Evolutionary conservation across 2,888 invertebrate genomes (phyloP).

Genomic region (Agrochola lota): DNA sequence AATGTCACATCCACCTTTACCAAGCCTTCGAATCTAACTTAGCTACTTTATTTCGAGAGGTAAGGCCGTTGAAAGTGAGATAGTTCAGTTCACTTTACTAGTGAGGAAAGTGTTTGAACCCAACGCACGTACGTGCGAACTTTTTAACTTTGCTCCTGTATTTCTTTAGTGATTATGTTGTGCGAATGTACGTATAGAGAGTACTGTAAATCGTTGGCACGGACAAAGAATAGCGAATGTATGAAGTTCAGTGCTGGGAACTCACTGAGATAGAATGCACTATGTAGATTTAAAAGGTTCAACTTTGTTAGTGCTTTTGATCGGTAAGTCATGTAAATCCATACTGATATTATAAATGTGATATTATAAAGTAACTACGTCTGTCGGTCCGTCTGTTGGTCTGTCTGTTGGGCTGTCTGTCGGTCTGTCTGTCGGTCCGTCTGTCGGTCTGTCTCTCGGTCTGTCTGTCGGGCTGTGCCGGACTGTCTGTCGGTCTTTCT

Average conservation of each 20-base stretch:
- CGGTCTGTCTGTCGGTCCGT: neutral
- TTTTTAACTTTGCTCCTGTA: conserved; percentile 76
- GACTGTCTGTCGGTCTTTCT: neutral
- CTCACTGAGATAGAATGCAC: neutral
- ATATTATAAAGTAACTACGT: neutral
- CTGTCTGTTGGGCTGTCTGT: neutral
- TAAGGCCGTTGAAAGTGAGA: conserved; percentile 87
- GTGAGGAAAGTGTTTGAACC: conserved; percentile 70
- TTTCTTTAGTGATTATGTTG: conserved; percentile 69
- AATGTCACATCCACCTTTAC: conserved; percentile 71
- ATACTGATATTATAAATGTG: neutral
- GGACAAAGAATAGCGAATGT: conserved; percentile 44
- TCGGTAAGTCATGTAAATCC: neutral
- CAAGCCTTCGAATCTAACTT: conserved; percentile 69
- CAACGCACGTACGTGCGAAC: conserved; percentile 77
- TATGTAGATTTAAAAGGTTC: neutral
- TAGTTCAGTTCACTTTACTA: conserved; percentile 81
- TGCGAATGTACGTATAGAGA: conserved; percentile 46
- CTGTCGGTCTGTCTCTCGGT: too few species aligned
- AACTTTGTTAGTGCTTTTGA: neutral
- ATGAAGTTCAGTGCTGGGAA: neutral
- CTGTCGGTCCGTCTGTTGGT: neutral
- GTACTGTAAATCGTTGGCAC: conserved; percentile 52
- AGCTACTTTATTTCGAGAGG: conserved; percentile 87
- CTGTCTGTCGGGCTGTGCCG: too few species aligned